A percentile compares a stretch with the other conserved stretches of the same genome.
phyloP scores from a whole-genome alignment of 1,140 invertebrate genomes.

The Gryllus bimaculatus region DNA sequence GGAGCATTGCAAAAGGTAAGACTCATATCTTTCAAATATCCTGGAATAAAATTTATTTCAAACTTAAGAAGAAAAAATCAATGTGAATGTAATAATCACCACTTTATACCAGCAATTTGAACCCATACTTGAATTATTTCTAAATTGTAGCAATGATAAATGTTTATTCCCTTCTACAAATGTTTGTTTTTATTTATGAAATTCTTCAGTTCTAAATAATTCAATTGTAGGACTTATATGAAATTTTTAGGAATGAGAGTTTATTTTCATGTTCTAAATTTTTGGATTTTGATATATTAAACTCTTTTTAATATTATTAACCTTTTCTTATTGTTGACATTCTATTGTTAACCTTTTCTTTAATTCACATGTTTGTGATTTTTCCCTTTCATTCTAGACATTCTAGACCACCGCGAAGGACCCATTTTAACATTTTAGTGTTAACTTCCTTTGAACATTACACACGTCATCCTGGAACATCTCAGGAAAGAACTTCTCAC shows the following conservation, averaged over 20 bases:
- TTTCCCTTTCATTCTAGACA: conserved; percentile 52
- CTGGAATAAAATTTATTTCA: background rate
- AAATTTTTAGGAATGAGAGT: no score
- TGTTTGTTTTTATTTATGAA: background rate
- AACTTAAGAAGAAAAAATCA: background rate
- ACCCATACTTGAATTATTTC: background rate
- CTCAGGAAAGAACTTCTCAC: background rate
- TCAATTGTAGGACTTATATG: background rate
- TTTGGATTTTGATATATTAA: no score
- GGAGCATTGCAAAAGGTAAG: conserved; percentile 90
- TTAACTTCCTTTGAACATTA: background rate
- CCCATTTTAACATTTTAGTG: conserved; percentile 78
- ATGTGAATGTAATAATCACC: background rate
- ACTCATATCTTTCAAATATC: background rate
- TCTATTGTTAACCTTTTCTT: no score
- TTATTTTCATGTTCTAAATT: no score
- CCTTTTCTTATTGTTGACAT: no score
- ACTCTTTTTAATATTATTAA: no score
- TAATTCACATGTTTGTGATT: background rate
- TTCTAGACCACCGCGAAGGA: conserved; percentile 75
- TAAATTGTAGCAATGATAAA: background rate
- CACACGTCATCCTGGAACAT: background rate
- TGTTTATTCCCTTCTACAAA: background rate
- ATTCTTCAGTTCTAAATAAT: background rate
- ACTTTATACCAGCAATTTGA: background rate